A percentile compares a stretch with the other conserved stretches of the same genome.
Conservation (phyloP, 2,113 vertebrate species). For the Periophthalmodon schlosseri region DNA sequence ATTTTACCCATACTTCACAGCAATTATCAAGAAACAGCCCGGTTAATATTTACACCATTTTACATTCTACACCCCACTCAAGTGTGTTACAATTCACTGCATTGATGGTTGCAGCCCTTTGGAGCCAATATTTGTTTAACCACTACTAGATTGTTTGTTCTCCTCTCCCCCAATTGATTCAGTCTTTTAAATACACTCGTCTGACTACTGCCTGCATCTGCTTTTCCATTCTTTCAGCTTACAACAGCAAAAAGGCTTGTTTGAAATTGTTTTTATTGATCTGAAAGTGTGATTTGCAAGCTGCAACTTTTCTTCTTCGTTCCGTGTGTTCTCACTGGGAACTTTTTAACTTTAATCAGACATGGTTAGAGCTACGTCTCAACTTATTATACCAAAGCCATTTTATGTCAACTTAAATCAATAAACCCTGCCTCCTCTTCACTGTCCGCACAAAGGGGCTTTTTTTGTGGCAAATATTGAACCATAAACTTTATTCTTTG, state of each 20-base stretch:
- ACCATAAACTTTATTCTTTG: neutral
- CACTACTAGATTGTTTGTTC: conserved; percentile 5
- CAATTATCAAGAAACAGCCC: neutral
- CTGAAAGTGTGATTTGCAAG: conserved; percentile 8
- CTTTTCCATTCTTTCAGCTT: conserved; percentile 19
- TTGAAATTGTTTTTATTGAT: conserved; percentile 1
- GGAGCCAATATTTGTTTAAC: neutral
- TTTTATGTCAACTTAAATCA: neutral
- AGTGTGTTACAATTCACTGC: neutral
- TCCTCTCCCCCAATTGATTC: conserved; percentile 12
- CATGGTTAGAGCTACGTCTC: neutral
- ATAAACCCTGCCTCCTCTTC: neutral
- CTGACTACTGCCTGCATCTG: conserved; percentile 4
- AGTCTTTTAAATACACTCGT: conserved; percentile 13
- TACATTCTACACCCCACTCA: neutral
- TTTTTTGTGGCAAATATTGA: neutral
- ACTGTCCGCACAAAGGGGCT: neutral
- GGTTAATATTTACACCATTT: neutral
- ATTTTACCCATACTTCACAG: neutral
- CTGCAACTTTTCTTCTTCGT: conserved; percentile 6
- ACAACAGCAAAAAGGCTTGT: conserved; percentile 17
- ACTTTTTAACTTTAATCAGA: neutral
- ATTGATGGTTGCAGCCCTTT: neutral
- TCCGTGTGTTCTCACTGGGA: neutral
- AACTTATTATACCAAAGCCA: neutral